Evolutionary conservation across 2,888 invertebrate species (phyloP), one percentile per base, ranked within the genome.

Genomic region (Athalia rosae): DNA sequence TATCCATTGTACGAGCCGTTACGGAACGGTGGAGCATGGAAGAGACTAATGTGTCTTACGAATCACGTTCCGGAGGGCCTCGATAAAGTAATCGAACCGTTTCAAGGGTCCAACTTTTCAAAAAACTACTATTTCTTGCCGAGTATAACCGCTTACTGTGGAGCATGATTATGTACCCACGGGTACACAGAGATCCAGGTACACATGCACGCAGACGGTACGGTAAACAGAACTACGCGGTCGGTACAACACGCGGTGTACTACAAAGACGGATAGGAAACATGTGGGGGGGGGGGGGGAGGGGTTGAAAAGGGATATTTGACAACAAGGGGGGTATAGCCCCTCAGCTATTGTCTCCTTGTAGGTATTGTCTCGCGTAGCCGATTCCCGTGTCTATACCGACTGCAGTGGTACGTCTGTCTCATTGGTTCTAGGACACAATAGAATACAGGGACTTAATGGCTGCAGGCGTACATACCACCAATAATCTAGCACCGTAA

Each of bases 281-380:
- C 28, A 50, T n/a, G 28, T 15, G 28, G 28, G 28, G 53, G 53
- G 13, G 13, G 13, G 45, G 15, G 3, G 48, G n/a, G 13, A 64
- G 64, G 41, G 47, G 45, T 64, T 64, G 64, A 64, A 64, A 64
- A 64, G 64, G 64, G 64, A 53, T 67, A 67, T 67, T 67, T 67
- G 67, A 67, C 53, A 50, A 67, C 64, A 47, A 9, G n/a, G 48
- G 48, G 11, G 6, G 56, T 5, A 56, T 58, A 62, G 6, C 6
- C 1, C 13, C 59, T n/a, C 47, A n/a, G 28, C 48, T 50, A 48
- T 61, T 62, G 71, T 61, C 59, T 74, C n/a, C 9, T 47, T 15
- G 7, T 74, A 8, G 61, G 59, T 56, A 59, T 74, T 61, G 61
- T 74, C 47, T 61, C 48, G 58, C 71, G 58, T 58, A 43, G 71